These are phyloP conservation scores for Drosophila pegasa DNA, from an alignment of 2,888 invertebrate genomes.

Conservation along the genomic window DNA sequence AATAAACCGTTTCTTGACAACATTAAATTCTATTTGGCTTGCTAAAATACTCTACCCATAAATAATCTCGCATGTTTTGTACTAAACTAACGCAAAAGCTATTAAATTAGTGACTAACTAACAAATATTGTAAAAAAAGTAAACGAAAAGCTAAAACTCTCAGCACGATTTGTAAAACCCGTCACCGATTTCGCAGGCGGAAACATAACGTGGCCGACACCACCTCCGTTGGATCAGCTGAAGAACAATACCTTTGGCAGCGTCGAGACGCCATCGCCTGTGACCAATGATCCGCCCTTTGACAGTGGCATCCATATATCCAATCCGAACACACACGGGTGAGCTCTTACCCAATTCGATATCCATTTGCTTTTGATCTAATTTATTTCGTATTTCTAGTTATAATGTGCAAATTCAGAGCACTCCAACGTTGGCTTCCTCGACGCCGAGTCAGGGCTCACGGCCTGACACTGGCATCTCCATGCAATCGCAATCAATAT, in stretches of 20 bases:
- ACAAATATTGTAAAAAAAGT: conserved; percentile 55
- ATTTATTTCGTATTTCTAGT: conserved; percentile 50
- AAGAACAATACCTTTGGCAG: conserved; percentile 84
- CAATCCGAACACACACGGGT: conserved; percentile 85
- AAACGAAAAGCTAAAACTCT: conserved; percentile 15
- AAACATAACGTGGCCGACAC: conserved; percentile 84
- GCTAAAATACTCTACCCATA: conserved; percentile 22
- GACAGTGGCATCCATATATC: conserved; percentile 81
- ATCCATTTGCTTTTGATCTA: neutral
- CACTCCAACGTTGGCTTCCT: conserved; percentile 81
- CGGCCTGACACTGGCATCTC: conserved; percentile 81
- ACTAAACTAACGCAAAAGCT: conserved; percentile 51
- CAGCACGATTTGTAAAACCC: neutral
- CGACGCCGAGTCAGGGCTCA: conserved; percentile 80
- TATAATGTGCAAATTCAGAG: conserved; percentile 84
- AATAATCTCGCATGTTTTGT: conserved; percentile 65
- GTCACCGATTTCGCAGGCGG: conserved; percentile 73
- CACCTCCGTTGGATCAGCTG: conserved; percentile 82
- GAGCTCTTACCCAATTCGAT: conserved; percentile 23
- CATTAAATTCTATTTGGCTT: conserved; percentile 14
- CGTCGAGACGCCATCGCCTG: conserved; percentile 84
- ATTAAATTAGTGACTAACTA: conserved; percentile 37
- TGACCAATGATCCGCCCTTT: conserved; percentile 82
- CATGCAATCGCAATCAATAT: conserved; percentile 74
- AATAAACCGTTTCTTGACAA: neutral